Evolutionary conservation across 1,140 invertebrate genomes (phyloP).

Genomic region (Drosophila rufa): DNA sequence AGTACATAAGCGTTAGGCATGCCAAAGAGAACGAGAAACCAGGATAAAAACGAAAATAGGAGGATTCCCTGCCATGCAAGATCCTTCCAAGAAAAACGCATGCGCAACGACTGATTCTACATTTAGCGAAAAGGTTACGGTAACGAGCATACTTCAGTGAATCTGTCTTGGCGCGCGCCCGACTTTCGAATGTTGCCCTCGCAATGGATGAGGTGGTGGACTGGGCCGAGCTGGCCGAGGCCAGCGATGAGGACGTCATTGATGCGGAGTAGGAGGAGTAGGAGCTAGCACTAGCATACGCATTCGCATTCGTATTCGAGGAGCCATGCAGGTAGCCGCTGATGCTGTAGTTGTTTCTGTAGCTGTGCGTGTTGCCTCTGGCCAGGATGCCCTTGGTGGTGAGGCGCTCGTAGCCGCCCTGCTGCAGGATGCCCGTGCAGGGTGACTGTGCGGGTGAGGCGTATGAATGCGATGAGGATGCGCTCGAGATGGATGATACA

Average conservation of each 20-base stretch:
- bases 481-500: slow-evolving; percentile 55
- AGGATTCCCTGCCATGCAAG: slow-evolving; percentile 15
- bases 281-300: slow-evolving; percentile 42
- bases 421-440: slow-evolving; percentile 19
- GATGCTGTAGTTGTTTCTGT: slow-evolving; percentile 61
- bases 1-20: slow-evolving; percentile 25
- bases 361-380: slow-evolving; percentile 27
- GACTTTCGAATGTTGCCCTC: slow-evolving; percentile 69
- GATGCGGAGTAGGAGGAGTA: slow-evolving; percentile 71
- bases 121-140: slow-evolving; percentile 36
- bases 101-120: slow-evolving; percentile 32
- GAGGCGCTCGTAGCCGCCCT: slow-evolving; percentile 57
- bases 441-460: slow-evolving; percentile 64
- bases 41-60: background rate
- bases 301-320: slow-evolving; percentile 25
- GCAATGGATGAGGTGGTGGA: slow-evolving; percentile 64
- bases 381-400: slow-evolving; percentile 77
- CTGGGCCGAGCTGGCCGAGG: slow-evolving; percentile 54
- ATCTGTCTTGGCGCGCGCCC: slow-evolving; percentile 75
- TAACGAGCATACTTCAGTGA: slow-evolving; percentile 81
- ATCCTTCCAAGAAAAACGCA: slow-evolving; percentile 8
- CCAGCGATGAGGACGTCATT: slow-evolving; percentile 70
- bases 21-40: slow-evolving; percentile 29
- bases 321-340: slow-evolving; percentile 72
- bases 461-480: slow-evolving; percentile 62